Base-by-base conservation (phyloP, 2,888 invertebrate genomes). In the Matsumyia berberina region DNA sequence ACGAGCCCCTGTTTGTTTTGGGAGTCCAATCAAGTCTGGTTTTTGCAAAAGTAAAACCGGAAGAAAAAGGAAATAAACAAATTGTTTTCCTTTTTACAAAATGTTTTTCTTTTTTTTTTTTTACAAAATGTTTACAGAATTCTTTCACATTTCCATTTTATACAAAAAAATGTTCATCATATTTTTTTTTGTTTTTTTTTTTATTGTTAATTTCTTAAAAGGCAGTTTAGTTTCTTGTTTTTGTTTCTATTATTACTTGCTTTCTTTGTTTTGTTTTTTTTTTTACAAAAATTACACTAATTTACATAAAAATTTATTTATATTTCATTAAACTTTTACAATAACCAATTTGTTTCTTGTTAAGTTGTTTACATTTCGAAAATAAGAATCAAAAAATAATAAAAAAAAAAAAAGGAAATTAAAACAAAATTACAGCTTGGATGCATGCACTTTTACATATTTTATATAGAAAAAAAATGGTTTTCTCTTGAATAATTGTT, bases 151-250 rank as follows among this genome's bases (percentile, higher is more conserved):
- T 24, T 24, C 24, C 24, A 24, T 24, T 79, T 82, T 83, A 74
- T 85, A 85, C 85, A 80, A 80, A 82, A 82, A 70, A 74, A 24
- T 73, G 55, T 73, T 83, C 15, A 73, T 64, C 19, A 35, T 58
- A 37, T 31, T 67, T 37, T 72, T 62, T 42, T 39, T 55, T 44
- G 67, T 24, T 24, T 4, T 24, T 24, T 24, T 24, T 69, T 73
- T 83, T 85, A 85, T 85, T 85, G 85, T 85, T 79, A 79, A 64
- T 85, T 85, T 74, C 69, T 74, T 74, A 85, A 83, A 85, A 85
- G 85, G 85, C 85, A 85, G 85, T 85, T 85, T 80, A 80, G 79
- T 85, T 79, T 79, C 74, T 80, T 83, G 60, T 67, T 83, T 67
- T 78, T 35, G 17, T 66, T 15, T 39, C 4, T 67, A 37, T 53